Evolutionary conservation across 2,888 invertebrate species (phyloP).

Genomic region (Eretmocerus hayati): DNA sequence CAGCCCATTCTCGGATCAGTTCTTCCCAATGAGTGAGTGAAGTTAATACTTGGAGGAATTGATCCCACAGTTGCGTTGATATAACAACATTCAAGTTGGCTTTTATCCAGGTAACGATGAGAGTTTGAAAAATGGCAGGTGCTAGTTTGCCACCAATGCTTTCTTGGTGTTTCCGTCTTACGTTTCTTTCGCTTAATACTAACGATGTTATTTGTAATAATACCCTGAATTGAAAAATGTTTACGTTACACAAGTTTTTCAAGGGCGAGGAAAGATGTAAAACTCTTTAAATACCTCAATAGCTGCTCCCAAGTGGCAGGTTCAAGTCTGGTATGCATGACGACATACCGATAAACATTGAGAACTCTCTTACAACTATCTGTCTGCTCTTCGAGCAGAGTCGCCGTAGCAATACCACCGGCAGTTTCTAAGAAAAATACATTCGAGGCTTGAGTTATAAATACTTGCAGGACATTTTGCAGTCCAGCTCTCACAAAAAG

Average conservation of each 20-base stretch:
- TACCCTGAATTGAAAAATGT: conserved; percentile 48
- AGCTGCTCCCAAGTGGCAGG: conserved; percentile 75
- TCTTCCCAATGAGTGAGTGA: conserved; percentile 91
- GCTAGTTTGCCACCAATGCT: conserved; percentile 69
- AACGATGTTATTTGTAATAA: conserved; percentile 86
- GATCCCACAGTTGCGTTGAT: conserved; percentile 85
- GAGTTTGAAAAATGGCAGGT: conserved; percentile 82
- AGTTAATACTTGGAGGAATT: conserved; percentile 79
- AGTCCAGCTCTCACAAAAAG: conserved; percentile 74
- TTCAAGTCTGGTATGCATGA: conserved; percentile 93
- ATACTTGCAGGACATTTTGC: conserved; percentile 78
- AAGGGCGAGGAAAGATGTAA: neutral
- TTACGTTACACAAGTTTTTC: neutral
- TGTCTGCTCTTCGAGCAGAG: conserved; percentile 82
- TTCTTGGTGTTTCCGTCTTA: conserved; percentile 66
- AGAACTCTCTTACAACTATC: conserved; percentile 93
- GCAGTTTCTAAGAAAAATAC: conserved; percentile 72
- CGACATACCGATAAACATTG: conserved; percentile 93
- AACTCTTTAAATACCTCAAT: conserved; percentile 32
- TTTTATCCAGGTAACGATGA: conserved; percentile 97
- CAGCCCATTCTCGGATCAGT: conserved; percentile 91
- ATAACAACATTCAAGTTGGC: conserved; percentile 92
- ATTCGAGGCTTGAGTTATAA: conserved; percentile 92
- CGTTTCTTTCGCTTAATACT: conserved; percentile 73
- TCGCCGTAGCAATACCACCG: conserved; percentile 51